Evolutionary conservation across 2,113 vertebrate genomes (phyloP).

Genomic region (Eptatretus burgeri): DNA sequence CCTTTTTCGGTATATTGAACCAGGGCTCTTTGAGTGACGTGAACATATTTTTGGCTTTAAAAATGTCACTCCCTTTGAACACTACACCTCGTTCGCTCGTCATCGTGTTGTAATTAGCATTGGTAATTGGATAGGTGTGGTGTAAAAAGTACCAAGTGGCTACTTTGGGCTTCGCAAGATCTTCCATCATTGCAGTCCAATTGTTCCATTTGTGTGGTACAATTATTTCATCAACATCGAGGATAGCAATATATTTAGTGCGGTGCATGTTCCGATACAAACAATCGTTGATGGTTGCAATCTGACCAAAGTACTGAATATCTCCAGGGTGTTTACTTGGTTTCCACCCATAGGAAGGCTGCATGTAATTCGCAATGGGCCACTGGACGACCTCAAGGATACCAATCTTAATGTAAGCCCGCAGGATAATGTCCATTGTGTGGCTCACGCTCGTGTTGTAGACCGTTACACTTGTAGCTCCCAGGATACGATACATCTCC

Average conservation of each 20-base stretch:
- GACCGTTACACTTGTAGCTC: conserved; percentile 22
- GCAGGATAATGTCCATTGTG: conserved; percentile 10
- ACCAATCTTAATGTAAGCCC: conserved; percentile 9
- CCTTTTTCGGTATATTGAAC: no score
- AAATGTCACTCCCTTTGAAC: no score
- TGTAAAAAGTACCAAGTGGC: not conserved
- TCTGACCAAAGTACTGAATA: conserved; percentile 12
- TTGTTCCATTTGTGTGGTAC: conserved; percentile 7
- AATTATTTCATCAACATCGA: conserved; percentile 11
- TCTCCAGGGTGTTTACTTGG: conserved; percentile 7
- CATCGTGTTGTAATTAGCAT: no score
- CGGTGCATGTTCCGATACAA: conserved; percentile 12
- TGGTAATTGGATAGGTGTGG: not conserved
- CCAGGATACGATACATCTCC: conserved; percentile 35
- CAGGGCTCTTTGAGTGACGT: no score
- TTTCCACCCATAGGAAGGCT: conserved; percentile 2
- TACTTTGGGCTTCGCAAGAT: not conserved
- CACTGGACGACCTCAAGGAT: conserved; percentile 9
- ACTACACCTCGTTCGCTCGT: no score
- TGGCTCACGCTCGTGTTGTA: conserved; percentile 31
- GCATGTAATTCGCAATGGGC: conserved; percentile 9
- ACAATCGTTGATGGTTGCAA: conserved; percentile 12
- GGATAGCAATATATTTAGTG: conserved; percentile 9
- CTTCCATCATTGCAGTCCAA: conserved; percentile 9
- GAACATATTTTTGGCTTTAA: no score